Conservation (phyloP, 2,888 invertebrate genomes). For the Xylota sylvarum region DNA sequence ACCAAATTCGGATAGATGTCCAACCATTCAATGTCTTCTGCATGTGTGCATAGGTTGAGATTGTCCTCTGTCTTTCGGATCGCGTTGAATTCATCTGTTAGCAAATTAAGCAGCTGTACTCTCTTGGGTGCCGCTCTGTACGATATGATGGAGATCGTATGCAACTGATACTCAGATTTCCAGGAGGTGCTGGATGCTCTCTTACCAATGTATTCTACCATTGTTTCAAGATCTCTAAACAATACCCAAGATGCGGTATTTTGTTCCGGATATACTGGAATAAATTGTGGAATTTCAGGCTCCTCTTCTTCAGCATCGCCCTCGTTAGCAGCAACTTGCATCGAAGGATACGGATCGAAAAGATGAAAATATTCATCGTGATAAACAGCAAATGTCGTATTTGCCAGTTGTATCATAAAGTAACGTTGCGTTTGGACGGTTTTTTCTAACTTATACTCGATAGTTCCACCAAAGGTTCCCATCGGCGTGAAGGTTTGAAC, state of each 20-base stretch:
- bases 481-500: constrained; percentile 86
- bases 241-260: constrained; percentile 84
- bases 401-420: constrained; percentile 87
- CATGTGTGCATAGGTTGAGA: constrained; percentile 81
- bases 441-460: constrained; percentile 80
- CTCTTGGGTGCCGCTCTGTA: constrained; percentile 82
- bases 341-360: constrained; percentile 87
- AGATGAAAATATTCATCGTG: constrained; percentile 87
- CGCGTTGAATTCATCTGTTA: constrained; percentile 80
- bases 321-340: constrained; percentile 79
- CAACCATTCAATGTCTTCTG: constrained; percentile 82
- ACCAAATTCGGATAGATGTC: constrained; percentile 82
- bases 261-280: constrained; percentile 78
- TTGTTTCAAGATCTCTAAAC: constrained; percentile 79
- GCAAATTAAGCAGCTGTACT: constrained; percentile 80
- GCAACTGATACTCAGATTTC: constrained; percentile 81
- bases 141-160: constrained; percentile 81
- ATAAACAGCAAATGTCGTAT: constrained; percentile 87
- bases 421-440: constrained; percentile 84
- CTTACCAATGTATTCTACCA: constrained; percentile 81
- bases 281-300: constrained; percentile 42
- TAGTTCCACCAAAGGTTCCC: constrained; percentile 80
- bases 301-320: constrained; percentile 70
- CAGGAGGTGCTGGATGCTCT: constrained; percentile 79
- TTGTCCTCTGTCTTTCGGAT: constrained; percentile 63